Evolutionary conservation across 2,113 vertebrate species (phyloP), one percentile per base, ranked within the genome.

Genomic region (Phylloscopus whistleri): DNA sequence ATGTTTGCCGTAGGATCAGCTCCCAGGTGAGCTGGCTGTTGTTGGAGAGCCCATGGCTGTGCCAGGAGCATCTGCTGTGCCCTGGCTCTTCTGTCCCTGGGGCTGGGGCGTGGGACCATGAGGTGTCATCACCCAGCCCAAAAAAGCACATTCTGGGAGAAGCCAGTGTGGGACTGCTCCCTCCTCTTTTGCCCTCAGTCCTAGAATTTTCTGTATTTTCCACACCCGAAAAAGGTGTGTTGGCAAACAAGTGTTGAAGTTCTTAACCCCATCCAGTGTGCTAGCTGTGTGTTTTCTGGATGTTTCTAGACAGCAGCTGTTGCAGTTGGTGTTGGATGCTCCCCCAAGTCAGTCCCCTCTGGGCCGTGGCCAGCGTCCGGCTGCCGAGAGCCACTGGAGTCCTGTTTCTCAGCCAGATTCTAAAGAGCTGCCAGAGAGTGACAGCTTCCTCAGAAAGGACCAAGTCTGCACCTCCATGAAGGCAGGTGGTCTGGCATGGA

Each of bases 301-400:
- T 97, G 37, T 53, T 92, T 95, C 26, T 74, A 99, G 99, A 72
- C 97, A 98, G 67, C 98, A 97, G 93, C 97, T 99, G 94, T 96
- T 98, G 52, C 98, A 98, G 94, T 72, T 95, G 58, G 93, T 96
- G 69, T 93, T 98, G 81, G 98, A 98, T 44, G 96, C 98, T 46
- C 97, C 98, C 11, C 97, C 97, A 4, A 72, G 94, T 56, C 98
- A 98, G 6, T 97, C 98, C 31, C 94, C 96, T 12, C 88, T 87
- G 20, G 97, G 96, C 14, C 70, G 55, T 21, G 88, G 90, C 72
- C 95, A 95, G 67, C 75, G 8, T 16, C 56, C 97, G 12, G 43
- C 94, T 37, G 94, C 96, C 70, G 97, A 97, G 94, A 94, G 94
- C 28, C 97, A 63, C 24, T 51, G 81, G n/a, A 23, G 95, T 68